Evolutionary conservation across 1,140 invertebrate species (phyloP), one percentile per base, ranked within the genome.

Genomic region (Propsilocerus akamusi): DNA sequence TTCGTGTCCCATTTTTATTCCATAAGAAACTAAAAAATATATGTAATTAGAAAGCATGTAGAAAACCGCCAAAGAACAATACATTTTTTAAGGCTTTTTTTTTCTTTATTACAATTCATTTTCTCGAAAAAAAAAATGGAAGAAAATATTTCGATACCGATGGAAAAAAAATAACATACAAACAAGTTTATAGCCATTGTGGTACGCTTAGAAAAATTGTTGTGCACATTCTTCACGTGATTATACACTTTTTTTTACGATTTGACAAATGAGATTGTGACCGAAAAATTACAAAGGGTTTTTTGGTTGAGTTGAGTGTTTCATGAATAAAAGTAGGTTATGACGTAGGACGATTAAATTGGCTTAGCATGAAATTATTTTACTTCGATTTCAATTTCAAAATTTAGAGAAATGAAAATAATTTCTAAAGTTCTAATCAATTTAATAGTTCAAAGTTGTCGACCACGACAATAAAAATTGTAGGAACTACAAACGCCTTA

Each of bases 201-300:
- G 11, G 28, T 30, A n/a, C 28, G 14, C 28, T n/a, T n/a, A n/a
- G n/a, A 30, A 10, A 30, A 30, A 30, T 12, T n/a, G 28, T 28
- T 30, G 28, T 30, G 28, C 28, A 30, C 28, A 30, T 30, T 30
- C 14, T 30, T 30, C 28, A 30, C 28, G 28, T 30, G 28, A 30
- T 30, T 30, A 30, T 30, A 30, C 28, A 30, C 28, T 30, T 30
- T 30, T 30, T 30, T n/a, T 12, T 30, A n/a, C 28, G 28, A 30
- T 30, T 30, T 30, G 14, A 30, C 28, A 30, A 30, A 30, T 2
- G 28, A 30, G 28, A 30, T 30, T 30, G 14, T 10, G 14, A 30
- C 11, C 14, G 14, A 30, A 30, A 30, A 30, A 30, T 12, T 53
- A 54, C 52, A 53, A 54, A 51, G 32, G n/a, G 6, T 49, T 54